Percentiles rank a stretch among this genome's conserved stretches.
These are phyloP conservation scores for Ophion ventricosus DNA, from an alignment of 2,888 invertebrate species.

Conservation along the genomic window DNA sequence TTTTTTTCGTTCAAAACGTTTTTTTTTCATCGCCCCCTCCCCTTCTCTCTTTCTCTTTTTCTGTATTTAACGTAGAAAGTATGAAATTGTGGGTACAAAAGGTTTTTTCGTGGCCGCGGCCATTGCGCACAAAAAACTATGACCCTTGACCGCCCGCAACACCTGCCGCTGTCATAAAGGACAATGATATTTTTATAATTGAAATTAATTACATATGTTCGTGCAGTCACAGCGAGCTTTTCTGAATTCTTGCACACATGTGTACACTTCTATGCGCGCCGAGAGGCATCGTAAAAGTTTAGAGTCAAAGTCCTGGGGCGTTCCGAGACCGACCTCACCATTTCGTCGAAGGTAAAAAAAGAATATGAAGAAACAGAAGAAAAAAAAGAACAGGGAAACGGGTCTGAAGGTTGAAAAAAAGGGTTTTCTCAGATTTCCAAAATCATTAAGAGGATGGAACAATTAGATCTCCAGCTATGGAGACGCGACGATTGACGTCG, in stretches of 20 bases:
- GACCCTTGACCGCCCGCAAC: constrained; percentile 80
- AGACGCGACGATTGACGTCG: constrained; percentile 29
- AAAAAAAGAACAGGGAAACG: constrained; percentile 7
- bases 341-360: constrained; percentile 24
- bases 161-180: constrained; percentile 81
- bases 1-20: constrained; percentile 56
- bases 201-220: constrained; percentile 80
- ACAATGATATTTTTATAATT: constrained; percentile 83
- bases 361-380: constrained; percentile 12
- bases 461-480: constrained; percentile 27
- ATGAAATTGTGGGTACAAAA: constrained; percentile 62
- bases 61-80: constrained; percentile 14
- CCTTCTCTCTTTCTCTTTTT: neutral
- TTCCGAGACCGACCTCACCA: constrained; percentile 13
- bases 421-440: constrained; percentile 15
- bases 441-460: constrained; percentile 39
- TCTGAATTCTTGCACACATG: constrained; percentile 40
- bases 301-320: constrained; percentile 26
- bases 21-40: constrained; percentile 39
- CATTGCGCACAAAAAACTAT: constrained; percentile 71
- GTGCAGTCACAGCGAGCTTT: constrained; percentile 65
- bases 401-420: constrained; percentile 9
- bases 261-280: constrained; percentile 21
- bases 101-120: constrained; percentile 27
- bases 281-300: constrained; percentile 67